Base-by-base conservation (phyloP, 2,888 invertebrate genomes). In the Coenonympha arcania region DNA sequence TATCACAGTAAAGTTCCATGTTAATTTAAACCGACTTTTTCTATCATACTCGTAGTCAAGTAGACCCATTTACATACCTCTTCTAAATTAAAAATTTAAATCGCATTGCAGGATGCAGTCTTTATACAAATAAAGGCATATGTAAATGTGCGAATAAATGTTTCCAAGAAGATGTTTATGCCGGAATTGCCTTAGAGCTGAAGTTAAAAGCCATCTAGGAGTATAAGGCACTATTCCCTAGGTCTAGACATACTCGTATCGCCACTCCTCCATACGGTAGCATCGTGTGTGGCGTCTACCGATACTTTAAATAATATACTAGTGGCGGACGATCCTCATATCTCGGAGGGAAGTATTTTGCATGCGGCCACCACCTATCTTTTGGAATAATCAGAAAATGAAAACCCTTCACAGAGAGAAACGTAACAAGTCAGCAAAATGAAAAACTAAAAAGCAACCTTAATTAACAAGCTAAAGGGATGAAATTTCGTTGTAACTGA, bases 281-380 rank as follows among this genome's bases (percentile, higher is more conserved):
- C 83, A 52, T 75, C 81, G 83, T 83, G 83, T 83, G 82, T 83
- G 83, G 83, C 72, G 58, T 73, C 70, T 68, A 58, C 68, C 65
- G 71, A 73, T 76, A 71, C 71, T 71, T 75, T 72, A 78, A 78
- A 79, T 79, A 81, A 78, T 76, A 76, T 76, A 76, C 71, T 68
- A 72, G 59, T 62, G 56, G 62, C 66, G 73, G 76, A 77, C 77
- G 76, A 75, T 76, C 72, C 73, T 74, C 82, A 83, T 82, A 85
- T 83, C 84, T 80, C 76, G 74, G 75, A 72, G 72, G 83, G 82
- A 84, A 85, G 82, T 81, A 76, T 79, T 85, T 81, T 81, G 81
- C 84, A 84, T 85, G 78, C 78, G 68, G 69, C 74, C 66, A 73
- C 76, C 69, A 79, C 71, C 73, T 79, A 84, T 84, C 84, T 83